Conservation (phyloP, 2,888 invertebrate genomes). For the Trissoscelio sp. region DNA sequence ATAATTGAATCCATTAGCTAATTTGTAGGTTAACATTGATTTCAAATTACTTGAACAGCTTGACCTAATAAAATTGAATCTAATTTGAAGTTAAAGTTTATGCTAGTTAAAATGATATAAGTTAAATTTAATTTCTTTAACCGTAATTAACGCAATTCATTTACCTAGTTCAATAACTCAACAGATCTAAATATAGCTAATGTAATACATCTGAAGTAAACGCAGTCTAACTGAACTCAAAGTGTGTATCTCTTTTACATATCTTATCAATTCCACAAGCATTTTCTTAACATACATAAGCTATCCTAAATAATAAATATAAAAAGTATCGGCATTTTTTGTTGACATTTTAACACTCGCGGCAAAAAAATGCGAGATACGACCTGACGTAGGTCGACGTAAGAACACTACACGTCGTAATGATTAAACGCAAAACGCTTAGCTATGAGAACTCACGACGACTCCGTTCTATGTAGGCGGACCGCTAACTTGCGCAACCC, state of each 20-base stretch:
- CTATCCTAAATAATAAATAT: constrained; percentile 33
- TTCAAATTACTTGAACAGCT: neutral
- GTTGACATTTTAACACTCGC: constrained; percentile 47
- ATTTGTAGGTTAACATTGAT: neutral
- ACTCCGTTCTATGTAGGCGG: constrained; percentile 80
- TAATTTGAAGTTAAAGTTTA: neutral
- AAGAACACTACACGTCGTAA: constrained; percentile 57
- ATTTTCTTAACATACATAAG: constrained; percentile 23
- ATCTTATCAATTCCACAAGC: constrained; percentile 42
- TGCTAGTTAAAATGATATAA: constrained; percentile 1
- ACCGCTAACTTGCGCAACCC: constrained; percentile 76
- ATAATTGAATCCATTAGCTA: neutral
- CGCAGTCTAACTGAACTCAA: constrained; percentile 3
- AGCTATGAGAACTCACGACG: constrained; percentile 74
- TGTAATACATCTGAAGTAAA: constrained; percentile 15
- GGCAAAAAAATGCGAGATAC: constrained; percentile 47
- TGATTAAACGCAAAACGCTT: constrained; percentile 63
- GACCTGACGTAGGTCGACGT: constrained; percentile 57
- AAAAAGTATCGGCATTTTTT: constrained; percentile 43
- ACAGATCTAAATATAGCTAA: constrained; percentile 26
- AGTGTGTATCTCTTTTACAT: constrained; percentile 19
- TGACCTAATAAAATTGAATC: neutral
- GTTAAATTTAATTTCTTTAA: neutral
- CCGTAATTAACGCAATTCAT: constrained; percentile 25
- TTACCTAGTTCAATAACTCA: constrained; percentile 16